Percentiles rank a stretch among this genome's conserved stretches.
Conservation (phyloP, 2,113 vertebrate genomes). For the Salvelinus alpinus region DNA sequence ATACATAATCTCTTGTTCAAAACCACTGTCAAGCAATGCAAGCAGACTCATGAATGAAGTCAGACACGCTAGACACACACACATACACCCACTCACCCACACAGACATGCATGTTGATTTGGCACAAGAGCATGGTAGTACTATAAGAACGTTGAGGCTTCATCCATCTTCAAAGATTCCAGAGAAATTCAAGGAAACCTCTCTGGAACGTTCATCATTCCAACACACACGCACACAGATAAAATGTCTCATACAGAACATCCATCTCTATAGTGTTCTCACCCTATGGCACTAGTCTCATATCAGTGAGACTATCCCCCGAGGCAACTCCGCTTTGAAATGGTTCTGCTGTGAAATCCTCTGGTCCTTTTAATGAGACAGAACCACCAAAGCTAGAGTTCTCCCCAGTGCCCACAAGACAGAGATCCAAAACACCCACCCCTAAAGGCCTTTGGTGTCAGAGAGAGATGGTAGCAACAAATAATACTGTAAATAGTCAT, state of each 20-base stretch:
- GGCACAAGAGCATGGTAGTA: conserved; percentile 35
- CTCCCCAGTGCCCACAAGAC: not conserved
- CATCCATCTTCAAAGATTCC: conserved; percentile 4
- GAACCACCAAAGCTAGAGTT: not conserved
- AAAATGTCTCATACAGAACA: not conserved
- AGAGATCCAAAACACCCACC: not conserved
- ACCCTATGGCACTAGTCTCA: not conserved
- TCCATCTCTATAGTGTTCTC: not conserved
- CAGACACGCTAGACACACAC: conserved; percentile 22
- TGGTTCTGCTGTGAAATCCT: not conserved
- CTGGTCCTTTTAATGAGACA: not conserved
- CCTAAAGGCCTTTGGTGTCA: not conserved
- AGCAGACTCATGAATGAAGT: conserved; percentile 46
- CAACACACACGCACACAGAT: not conserved
- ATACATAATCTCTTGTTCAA: conserved; percentile 17
- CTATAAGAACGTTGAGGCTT: conserved; percentile 25
- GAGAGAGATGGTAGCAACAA: not conserved
- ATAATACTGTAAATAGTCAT: not conserved
- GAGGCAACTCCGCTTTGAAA: not conserved
- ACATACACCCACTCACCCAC: conserved; percentile 37
- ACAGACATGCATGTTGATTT: conserved; percentile 49
- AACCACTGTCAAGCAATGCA: conserved; percentile 23
- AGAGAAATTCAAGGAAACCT: not conserved
- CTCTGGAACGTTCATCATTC: not conserved
- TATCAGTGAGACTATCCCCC: not conserved